These are phyloP conservation scores for Diaprepes abbreviatus DNA, from an alignment of 2,888 invertebrate genomes.

Conservation along the genomic window DNA sequence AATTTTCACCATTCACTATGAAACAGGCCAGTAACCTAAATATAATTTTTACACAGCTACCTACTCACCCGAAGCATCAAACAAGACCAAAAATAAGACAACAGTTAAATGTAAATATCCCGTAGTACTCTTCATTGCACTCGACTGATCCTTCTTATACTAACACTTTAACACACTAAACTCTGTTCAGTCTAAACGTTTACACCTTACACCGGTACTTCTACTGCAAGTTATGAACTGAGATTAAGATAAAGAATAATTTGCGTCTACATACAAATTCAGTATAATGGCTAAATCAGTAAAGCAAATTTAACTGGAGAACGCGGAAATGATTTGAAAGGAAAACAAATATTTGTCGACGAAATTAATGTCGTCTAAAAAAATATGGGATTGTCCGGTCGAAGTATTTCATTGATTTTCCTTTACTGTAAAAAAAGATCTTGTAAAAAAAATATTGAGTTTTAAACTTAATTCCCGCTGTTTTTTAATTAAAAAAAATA, in stretches of 20 bases:
- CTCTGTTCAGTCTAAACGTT: not conserved
- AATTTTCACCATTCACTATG: too few species aligned
- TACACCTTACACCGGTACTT: not conserved
- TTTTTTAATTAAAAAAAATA: too few species aligned
- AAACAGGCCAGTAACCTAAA: too few species aligned
- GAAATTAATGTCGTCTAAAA: too few species aligned
- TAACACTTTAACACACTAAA: constrained; percentile 37
- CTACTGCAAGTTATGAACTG: not conserved
- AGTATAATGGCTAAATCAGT: not conserved
- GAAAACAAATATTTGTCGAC: too few species aligned
- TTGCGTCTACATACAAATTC: not conserved
- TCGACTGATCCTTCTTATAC: constrained; percentile 24
- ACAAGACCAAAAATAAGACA: constrained; percentile 3
- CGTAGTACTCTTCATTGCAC: constrained; percentile 34
- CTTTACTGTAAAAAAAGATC: too few species aligned
- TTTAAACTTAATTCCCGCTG: too few species aligned
- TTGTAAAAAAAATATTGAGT: too few species aligned
- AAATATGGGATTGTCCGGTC: too few species aligned
- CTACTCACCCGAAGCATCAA: constrained; percentile 35
- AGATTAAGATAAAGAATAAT: not conserved
- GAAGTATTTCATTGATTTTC: too few species aligned
- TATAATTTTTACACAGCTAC: too few species aligned
- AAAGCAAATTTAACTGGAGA: not conserved
- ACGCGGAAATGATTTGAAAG: too few species aligned
- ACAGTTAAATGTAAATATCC: constrained; percentile 34